phyloP scores from a whole-genome alignment of 1,140 invertebrate genomes.

The Drosophila sucinea region DNA sequence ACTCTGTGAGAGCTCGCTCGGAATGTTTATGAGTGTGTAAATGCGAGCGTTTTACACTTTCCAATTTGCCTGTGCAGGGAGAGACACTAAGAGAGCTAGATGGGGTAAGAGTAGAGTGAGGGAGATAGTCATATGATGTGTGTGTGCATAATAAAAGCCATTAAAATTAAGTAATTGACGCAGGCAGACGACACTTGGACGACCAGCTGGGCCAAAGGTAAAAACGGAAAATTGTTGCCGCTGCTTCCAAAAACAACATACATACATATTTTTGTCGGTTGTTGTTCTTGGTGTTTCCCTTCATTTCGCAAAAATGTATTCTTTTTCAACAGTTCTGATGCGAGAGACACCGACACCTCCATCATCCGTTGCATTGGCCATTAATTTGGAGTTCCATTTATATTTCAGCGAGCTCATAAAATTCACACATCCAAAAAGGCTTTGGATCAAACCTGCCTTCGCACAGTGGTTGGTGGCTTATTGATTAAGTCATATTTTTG shows the following conservation, averaged over 20 bases:
- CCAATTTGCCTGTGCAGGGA: conserved; percentile 39
- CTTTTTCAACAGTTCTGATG: conserved; percentile 9
- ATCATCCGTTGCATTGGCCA: conserved; percentile 34
- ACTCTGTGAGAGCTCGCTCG: conserved; percentile 46
- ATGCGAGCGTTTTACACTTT: conserved; percentile 56
- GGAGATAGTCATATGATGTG: conserved; percentile 6
- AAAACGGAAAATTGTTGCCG: conserved; percentile 52
- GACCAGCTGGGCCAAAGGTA: conserved; percentile 33
- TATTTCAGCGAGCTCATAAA: conserved; percentile 60
- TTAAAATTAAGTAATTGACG: conserved; percentile 72
- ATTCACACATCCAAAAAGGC: conserved; percentile 42
- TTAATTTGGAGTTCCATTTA: conserved; percentile 65
- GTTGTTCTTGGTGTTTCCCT: background rate
- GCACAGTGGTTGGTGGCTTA: conserved; percentile 20
- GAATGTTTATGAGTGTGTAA: conserved; percentile 50
- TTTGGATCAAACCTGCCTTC: conserved; percentile 15
- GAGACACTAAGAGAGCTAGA: background rate
- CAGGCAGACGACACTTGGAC: conserved; percentile 41
- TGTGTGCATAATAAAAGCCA: conserved; percentile 64
- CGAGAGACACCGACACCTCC: too few relatives aligned
- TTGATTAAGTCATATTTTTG: background rate
- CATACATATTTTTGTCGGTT: conserved; percentile 3
- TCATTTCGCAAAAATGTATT: conserved; percentile 5
- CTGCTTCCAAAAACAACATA: conserved; percentile 17
- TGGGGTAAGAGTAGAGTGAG: background rate